Conservation (phyloP, 2,113 vertebrate species). For the Bujurquina vittata region DNA sequence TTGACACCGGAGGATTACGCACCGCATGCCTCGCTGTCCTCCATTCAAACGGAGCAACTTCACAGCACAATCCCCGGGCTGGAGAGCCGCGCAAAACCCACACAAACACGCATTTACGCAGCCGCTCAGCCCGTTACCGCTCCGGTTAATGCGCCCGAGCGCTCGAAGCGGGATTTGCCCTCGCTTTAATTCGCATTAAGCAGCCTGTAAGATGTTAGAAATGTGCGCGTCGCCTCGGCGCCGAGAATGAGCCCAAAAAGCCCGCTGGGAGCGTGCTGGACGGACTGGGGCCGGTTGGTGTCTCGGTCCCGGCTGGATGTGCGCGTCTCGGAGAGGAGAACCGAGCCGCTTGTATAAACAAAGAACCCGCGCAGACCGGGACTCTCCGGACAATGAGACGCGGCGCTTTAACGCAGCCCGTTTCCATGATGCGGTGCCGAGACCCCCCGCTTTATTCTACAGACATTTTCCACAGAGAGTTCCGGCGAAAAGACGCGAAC, state of each 20-base stretch:
- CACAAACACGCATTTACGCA: background rate
- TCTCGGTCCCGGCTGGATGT: background rate
- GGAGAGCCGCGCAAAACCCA: background rate
- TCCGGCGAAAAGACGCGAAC: background rate
- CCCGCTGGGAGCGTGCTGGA: background rate
- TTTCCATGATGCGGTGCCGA: conserved; percentile 41
- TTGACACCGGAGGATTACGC: conserved; percentile 31
- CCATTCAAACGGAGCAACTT: conserved; percentile 59
- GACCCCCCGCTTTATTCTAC: conserved; percentile 19
- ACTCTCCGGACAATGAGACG: conserved; percentile 75
- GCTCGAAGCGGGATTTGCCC: background rate
- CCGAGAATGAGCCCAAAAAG: background rate
- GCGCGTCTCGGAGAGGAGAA: conserved; percentile 19
- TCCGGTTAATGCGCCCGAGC: background rate
- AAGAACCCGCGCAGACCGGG: conserved; percentile 77
- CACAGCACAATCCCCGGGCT: background rate
- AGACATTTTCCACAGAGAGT: background rate
- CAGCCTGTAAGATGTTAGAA: background rate
- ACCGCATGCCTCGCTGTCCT: conserved; percentile 10
- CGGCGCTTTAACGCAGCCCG: conserved; percentile 20
- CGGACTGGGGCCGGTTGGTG: background rate
- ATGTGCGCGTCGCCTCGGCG: background rate
- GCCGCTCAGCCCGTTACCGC: background rate
- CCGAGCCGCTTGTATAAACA: conserved; percentile 76
- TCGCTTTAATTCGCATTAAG: background rate